Percentiles rank a stretch among this genome's conserved stretches.
phyloP scores from a whole-genome alignment of 2,113 vertebrate genomes.

The Acrocephalus arundinaceus region DNA sequence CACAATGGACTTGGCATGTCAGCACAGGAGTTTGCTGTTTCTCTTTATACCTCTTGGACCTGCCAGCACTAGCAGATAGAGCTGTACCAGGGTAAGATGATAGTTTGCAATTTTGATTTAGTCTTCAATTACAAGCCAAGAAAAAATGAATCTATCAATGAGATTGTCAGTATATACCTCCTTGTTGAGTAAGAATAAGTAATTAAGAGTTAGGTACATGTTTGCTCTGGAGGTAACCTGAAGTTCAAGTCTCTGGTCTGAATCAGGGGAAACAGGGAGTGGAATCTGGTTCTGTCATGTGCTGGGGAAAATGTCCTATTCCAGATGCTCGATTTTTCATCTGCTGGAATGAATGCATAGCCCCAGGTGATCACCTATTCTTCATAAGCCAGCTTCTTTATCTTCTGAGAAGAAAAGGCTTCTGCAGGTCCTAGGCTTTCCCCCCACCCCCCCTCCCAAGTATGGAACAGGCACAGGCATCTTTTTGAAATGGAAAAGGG shows the following conservation, averaged over 20 bases:
- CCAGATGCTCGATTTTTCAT: not conserved
- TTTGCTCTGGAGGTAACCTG: slow-evolving; percentile 16
- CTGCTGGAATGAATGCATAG: slow-evolving; percentile 30
- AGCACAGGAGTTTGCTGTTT: not conserved
- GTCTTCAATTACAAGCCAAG: not conserved
- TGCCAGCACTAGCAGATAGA: not conserved
- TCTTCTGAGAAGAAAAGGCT: not conserved
- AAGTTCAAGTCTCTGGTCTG: slow-evolving; percentile 32
- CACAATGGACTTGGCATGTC: not conserved
- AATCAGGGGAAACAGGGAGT: not conserved
- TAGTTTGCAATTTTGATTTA: not conserved
- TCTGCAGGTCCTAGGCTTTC: not conserved
- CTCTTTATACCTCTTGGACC: not conserved
- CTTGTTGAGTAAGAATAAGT: not conserved
- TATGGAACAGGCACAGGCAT: not conserved
- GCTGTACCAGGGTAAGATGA: not conserved
- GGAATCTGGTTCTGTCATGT: slow-evolving; percentile 20
- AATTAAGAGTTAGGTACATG: not conserved
- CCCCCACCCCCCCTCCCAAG: too few relatives aligned
- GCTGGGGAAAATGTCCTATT: not conserved
- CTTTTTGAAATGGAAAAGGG: not conserved
- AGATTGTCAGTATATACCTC: not conserved
- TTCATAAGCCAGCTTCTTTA: not conserved
- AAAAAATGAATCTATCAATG: not conserved
- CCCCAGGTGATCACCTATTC: slow-evolving; percentile 4